Evolutionary conservation across 2,888 invertebrate genomes (phyloP), one percentile per base, ranked within the genome.

Genomic region (Sericinus montela): DNA sequence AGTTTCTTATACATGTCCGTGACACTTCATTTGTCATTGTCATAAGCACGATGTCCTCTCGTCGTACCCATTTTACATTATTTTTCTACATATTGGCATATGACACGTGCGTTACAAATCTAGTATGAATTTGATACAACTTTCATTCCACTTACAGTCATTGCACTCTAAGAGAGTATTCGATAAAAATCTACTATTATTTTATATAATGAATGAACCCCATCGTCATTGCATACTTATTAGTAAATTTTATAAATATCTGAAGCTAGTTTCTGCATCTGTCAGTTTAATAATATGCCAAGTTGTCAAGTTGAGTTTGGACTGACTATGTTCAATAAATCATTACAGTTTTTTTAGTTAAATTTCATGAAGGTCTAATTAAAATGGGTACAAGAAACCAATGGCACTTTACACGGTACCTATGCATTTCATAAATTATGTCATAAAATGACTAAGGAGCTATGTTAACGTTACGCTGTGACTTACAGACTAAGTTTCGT

Each of bases 401-500:
- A 74, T 72, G 80, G 77, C 75, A 82, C 82, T 77, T 82, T 78
- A 83, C 74, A 81, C 68, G 71, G 80, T 81, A 79, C 79, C 77
- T 75, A 79, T 80, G 81, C 77, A 68, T 77, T 70, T 71, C 67
- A 73, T 83, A 79, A 77, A 74, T 81, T 77, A 78, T 69, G 83
- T 80, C 85, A 83, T 82, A 84, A 83, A 79, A 84, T 83, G 85
- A 84, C 85, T 86, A 87, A 79, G 76, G 75, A 75, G 67, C 82
- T 86, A 85, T 76, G 49, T 78, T 75, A 76, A 75, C 58, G 71
- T 82, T 80, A 83, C 75, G 81, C 80, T 77, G 85, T 87, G 87
- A 80, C 86, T 85, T 87, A 85, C 30, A 34, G 59, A 47, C 58
- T 80, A 84, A 78, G 54, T 70, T 82, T 84, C 80, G 79, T 78